Conservation (phyloP, 2,113 vertebrate species). For the Aspidoscelis tigris region DNA sequence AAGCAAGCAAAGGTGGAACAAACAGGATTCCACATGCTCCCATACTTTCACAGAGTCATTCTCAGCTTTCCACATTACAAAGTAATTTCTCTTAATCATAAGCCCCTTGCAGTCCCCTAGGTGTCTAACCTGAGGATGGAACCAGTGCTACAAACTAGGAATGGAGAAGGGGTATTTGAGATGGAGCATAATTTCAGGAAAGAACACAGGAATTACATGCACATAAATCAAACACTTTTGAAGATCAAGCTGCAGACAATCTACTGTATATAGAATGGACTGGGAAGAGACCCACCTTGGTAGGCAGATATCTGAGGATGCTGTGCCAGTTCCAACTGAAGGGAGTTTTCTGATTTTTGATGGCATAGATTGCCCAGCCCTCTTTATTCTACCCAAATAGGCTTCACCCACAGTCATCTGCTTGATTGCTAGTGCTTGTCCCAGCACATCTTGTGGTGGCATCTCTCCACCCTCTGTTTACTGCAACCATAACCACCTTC, state of each 20-base stretch:
- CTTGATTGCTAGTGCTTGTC: not conserved
- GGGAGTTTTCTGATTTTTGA: not conserved
- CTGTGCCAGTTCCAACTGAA: no score
- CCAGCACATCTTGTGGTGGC: not conserved
- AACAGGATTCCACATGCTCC: not conserved
- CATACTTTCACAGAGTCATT: not conserved
- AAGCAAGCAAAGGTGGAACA: no score
- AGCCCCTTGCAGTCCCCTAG: not conserved
- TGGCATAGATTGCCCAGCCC: not conserved
- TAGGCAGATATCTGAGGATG: not conserved
- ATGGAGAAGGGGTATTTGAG: not conserved
- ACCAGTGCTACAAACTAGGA: not conserved
- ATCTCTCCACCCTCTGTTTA: not conserved
- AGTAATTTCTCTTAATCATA: not conserved
- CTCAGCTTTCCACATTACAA: not conserved
- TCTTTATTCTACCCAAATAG: not conserved
- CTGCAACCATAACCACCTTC: not conserved
- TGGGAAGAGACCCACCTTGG: not conserved
- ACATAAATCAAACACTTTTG: no score
- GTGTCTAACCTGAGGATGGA: not conserved
- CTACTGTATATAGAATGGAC: not conserved
- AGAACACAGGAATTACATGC: no score
- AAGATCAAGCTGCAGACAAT: not conserved
- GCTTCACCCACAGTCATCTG: no score
- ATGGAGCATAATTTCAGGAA: no score